Evolutionary conservation across 2,888 invertebrate genomes (phyloP).

Genomic region (Melinaea menophilus): DNA sequence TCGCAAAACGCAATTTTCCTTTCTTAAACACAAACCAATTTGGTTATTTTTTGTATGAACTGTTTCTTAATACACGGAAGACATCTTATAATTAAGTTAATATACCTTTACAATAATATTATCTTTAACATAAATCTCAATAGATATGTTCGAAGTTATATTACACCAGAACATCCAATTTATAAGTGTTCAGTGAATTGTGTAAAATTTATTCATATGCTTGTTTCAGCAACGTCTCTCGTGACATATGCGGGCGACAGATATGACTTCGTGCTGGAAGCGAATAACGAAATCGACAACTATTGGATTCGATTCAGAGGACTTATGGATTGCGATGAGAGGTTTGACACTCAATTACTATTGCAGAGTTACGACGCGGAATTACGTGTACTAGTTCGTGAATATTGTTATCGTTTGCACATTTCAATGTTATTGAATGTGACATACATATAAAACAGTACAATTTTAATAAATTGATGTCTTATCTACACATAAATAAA

Average conservation of each 20-base stretch:
- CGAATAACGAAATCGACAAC: conserved; percentile 82
- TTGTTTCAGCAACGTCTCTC: conserved; percentile 64
- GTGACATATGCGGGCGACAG: conserved; percentile 94
- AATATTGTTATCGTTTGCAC: too few species aligned
- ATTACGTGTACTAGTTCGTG: too few species aligned
- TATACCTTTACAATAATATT: conserved; percentile 11
- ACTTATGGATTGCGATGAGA: conserved; percentile 74
- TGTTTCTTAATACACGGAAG: too few species aligned
- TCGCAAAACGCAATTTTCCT: too few species aligned
- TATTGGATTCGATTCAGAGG: conserved; percentile 91
- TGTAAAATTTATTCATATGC: conserved; percentile 42
- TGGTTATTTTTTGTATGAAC: too few species aligned
- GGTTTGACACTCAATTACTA: conserved; percentile 12
- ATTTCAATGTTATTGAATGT: too few species aligned
- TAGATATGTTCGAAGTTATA: neutral
- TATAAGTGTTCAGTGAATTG: neutral
- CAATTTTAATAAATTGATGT: too few species aligned
- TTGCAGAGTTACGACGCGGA: neutral
- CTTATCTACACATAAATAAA: too few species aligned
- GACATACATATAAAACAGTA: too few species aligned
- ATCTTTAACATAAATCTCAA: too few species aligned
- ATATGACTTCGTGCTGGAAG: conserved; percentile 88
- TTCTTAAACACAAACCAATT: too few species aligned
- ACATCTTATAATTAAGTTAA: neutral
- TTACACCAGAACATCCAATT: neutral